Evolutionary conservation across 2,888 invertebrate genomes (phyloP).

Genomic region (Sphaeridia pumilis): DNA sequence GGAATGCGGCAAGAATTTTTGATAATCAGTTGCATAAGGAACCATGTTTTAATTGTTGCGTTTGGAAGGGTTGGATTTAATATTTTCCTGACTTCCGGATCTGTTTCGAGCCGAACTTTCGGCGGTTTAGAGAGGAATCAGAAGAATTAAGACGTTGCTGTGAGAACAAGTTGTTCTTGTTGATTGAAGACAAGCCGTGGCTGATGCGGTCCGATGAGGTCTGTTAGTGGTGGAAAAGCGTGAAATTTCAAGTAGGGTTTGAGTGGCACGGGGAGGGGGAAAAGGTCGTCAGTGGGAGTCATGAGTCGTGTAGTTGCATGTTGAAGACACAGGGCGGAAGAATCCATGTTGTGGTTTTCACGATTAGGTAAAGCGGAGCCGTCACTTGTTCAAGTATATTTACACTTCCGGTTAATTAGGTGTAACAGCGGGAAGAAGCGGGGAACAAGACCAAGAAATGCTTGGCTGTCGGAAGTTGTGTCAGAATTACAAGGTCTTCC

Average conservation of each 20-base stretch:
- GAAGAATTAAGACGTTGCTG: neutral
- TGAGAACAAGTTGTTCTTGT: neutral
- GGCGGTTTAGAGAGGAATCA: neutral
- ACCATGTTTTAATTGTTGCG: neutral
- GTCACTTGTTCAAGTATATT: too few species aligned
- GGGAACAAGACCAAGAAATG: neutral
- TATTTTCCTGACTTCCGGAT: neutral
- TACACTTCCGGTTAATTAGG: constrained; percentile 1
- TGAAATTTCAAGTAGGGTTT: neutral
- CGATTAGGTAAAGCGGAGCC: neutral
- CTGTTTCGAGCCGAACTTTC: neutral
- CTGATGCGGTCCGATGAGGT: neutral
- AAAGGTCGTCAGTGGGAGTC: too few species aligned
- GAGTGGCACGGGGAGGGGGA: neutral
- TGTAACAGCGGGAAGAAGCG: neutral
- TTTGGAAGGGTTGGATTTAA: neutral
- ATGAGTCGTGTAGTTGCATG: neutral
- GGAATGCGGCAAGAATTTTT: neutral
- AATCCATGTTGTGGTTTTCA: neutral
- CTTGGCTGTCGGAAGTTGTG: neutral
- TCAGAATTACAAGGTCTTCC: too few species aligned
- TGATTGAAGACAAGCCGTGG: neutral
- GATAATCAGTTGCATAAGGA: neutral
- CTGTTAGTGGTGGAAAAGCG: neutral
- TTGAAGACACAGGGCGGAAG: neutral